A percentile compares a stretch with the other conserved stretches of the same genome.
These are phyloP conservation scores for Mongoloraphidia duomilia DNA, from an alignment of 2,888 invertebrate genomes.

Conservation along the genomic window DNA sequence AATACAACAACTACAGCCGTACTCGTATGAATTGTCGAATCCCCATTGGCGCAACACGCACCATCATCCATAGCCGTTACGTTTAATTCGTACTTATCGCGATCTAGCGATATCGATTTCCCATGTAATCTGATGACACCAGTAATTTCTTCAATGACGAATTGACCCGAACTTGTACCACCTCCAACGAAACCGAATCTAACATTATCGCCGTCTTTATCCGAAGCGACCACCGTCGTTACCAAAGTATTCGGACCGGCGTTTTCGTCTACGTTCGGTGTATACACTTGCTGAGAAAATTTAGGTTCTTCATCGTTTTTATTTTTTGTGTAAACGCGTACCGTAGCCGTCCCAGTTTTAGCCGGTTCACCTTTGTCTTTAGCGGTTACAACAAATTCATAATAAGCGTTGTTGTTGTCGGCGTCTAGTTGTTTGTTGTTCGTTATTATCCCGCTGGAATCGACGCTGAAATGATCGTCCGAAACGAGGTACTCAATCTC, in stretches of 20 bases:
- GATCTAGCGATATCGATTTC: conserved; percentile 72
- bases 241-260: conserved; percentile 90
- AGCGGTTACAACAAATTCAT: conserved; percentile 87
- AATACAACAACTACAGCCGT: conserved; percentile 93
- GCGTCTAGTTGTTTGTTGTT: conserved; percentile 88
- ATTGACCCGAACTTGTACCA: conserved; percentile 79
- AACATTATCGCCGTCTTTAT: conserved; percentile 94
- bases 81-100: conserved; percentile 90
- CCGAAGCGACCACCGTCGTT: conserved; percentile 92
- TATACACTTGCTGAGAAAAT: conserved; percentile 92
- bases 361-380: conserved; percentile 90
- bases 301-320: conserved; percentile 97
- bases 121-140: conserved; percentile 83
- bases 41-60: conserved; percentile 85
- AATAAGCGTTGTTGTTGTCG: conserved; percentile 92
- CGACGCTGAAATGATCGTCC: conserved; percentile 90
- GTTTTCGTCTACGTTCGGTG: conserved; percentile 91
- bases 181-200: conserved; percentile 73
- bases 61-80: conserved; percentile 97
- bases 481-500: conserved; percentile 85
- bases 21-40: conserved; percentile 76
- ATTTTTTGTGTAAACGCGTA: conserved; percentile 92
- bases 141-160: conserved; percentile 89
- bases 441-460: conserved; percentile 82
- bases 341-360: conserved; percentile 84